Base-by-base conservation (phyloP, 2,113 vertebrate species). In the Phoenicopterus ruber region DNA sequence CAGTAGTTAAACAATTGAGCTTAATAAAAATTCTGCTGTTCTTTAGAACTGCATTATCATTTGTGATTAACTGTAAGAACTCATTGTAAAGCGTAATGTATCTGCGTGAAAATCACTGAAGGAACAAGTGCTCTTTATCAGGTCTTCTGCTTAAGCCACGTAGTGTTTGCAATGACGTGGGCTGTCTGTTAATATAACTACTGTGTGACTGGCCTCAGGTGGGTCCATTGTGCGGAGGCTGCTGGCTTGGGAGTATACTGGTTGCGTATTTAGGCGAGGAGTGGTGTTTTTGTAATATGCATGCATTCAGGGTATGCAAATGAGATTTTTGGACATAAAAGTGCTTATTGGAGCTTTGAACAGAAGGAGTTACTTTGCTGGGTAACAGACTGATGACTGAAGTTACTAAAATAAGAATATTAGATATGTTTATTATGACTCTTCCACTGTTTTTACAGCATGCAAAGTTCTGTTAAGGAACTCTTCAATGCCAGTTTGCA, bases 271-370 rank as follows among this genome's bases (percentile, higher is more conserved):
- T 17, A 4, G 15, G 40, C 46, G 54, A 20, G 46, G 31, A 49
- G 31, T 10, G 17, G 9, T 34, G 5, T 1, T 34, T 49, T n/a
- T 42, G 22, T 57, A 46, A 46, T 1, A 0, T 5, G 42, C 7
- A 1, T 19, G 34, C 72, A 73, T 63, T 52, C 47, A 34, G 34
- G 40, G 57, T 24, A 32, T 12, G 29, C 21, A 32, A 3, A 32
- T 24, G 40, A 69, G 76, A 28, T 20, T 62, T 81, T 49, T 58
- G 44, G 15, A 40, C 24, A 16, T 15, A 1, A 0, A 34, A 32
- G 22, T 26, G 47, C 29, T 77, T 76, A 31, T 38, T 26, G 81
- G 38, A 79, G 77, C 49, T 69, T 52, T 79, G 66, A 57, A 10
- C 32, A 74, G 57, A 18, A 55, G n/a, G 65, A 62, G 11, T 40